Base-by-base conservation (phyloP, 2,113 vertebrate species). In the Orientallactaga bullata region DNA sequence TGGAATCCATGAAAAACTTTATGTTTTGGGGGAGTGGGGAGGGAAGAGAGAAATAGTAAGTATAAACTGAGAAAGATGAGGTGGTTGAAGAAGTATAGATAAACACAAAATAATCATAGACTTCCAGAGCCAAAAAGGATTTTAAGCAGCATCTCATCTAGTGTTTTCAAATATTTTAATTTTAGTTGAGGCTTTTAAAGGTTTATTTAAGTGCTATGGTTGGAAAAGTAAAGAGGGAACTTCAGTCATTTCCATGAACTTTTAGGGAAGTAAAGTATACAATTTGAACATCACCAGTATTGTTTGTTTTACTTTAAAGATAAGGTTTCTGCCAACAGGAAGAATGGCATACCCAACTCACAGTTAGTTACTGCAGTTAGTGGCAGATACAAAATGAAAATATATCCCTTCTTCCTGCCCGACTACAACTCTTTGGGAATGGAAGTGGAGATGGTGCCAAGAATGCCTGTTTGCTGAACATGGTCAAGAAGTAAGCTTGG, bases 171-270 rank as follows among this genome's bases (percentile, higher is more conserved):
- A 69, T 11, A 47, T 72, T 86, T 92, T 76, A 15, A 68, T 85
- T 90, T 92, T 65, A 90, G 55, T 51, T 89, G 39, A 51, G 17
- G n/a, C 79, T 30, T 89, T 90, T 93, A 32, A 69, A 63, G 74
- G 37, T 88, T 84, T 94, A 58, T 88, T 94, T 83, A 47, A 47
- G 4, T 47, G 8, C n/a, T 85, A 26, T 12, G 7, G 39, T 83
- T 60, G 69, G 84, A 91, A 63, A 58, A 73, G 0, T 47, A 37
- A 20, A 47, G 15, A 92, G 18, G 18, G 61, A 85, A 71, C 35
- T 37, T 77, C 65, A 0, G 60, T 51, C 63, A 28, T 32, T 9
- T 42, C 77, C 17, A 20, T 42, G 30, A 69, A 79, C 28, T 85
- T 85, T 89, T 16, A 68, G 58, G 30, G 26, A 63, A 65, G 37